Percentiles rank a stretch among this genome's conserved stretches.
Conservation (phyloP, 2,888 invertebrate species). For the Eristalis arbustorum region DNA sequence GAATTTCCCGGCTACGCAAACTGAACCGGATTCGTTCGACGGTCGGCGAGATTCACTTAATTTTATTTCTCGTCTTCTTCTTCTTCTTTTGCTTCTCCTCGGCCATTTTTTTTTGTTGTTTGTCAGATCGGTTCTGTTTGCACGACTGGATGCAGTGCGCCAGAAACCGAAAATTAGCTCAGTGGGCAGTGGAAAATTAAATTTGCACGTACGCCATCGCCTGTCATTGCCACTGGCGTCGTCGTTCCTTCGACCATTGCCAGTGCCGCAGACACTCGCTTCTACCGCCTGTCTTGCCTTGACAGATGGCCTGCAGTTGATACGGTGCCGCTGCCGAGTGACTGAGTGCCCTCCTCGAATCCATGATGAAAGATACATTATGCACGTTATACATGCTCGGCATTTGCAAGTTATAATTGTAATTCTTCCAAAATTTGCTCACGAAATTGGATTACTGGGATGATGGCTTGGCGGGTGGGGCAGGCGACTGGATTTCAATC, state of each 20-base stretch:
- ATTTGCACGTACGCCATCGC: conserved; percentile 58
- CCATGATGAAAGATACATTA: conserved; percentile 49
- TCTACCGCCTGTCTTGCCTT: conserved; percentile 52
- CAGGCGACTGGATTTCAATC: not conserved
- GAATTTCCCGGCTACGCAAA: conserved; percentile 65
- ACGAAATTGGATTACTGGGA: conserved; percentile 61
- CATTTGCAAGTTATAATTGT: conserved; percentile 57
- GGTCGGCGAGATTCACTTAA: not conserved
- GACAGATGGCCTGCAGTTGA: conserved; percentile 68
- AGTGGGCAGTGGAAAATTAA: conserved; percentile 69
- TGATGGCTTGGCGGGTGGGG: not conserved
- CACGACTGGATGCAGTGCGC: conserved; percentile 60
- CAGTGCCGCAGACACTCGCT: not conserved
- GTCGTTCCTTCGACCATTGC: not conserved
- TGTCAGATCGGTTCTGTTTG: conserved; percentile 36
- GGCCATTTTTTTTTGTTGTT: not conserved
- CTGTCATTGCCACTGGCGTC: not conserved
- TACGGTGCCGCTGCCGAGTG: no score
- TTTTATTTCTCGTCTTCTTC: not conserved
- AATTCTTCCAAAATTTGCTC: conserved; percentile 61
- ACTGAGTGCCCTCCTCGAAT: conserved; percentile 39
- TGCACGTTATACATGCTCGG: conserved; percentile 8
- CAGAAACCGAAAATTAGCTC: conserved; percentile 66
- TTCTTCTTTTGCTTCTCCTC: no score
- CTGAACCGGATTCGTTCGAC: conserved; percentile 22